Evolutionary conservation across 2,113 vertebrate species (phyloP).

Genomic region (Emydura subglobosa): DNA sequence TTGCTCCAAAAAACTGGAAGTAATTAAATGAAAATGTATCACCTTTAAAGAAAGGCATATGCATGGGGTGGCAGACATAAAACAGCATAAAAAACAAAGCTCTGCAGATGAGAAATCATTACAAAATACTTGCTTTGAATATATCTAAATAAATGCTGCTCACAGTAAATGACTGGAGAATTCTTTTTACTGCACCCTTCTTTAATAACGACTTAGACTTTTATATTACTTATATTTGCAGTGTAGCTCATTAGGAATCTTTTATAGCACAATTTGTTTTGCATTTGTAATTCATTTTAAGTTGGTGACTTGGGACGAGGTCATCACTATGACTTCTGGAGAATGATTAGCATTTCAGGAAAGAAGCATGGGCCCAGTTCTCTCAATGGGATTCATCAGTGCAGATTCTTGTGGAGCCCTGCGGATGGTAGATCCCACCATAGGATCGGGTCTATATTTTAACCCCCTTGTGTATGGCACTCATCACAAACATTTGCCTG

Average conservation of each 20-base stretch:
- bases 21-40: background rate
- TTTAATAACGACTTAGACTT: background rate
- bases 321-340: background rate
- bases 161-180: background rate
- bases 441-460: background rate
- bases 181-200: background rate
- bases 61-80: background rate
- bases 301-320: background rate
- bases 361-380: background rate
- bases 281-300: background rate
- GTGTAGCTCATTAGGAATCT: background rate
- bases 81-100: background rate
- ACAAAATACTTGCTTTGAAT: slow-evolving; percentile 34
- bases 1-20: background rate
- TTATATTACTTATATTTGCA: background rate
- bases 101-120: background rate
- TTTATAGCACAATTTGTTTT: slow-evolving; percentile 26
- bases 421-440: background rate
- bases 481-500: background rate
- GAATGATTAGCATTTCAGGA: background rate
- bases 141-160: background rate
- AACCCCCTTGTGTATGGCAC: accelerated
- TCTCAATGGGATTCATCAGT: background rate
- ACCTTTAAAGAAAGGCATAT: background rate
- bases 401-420: accelerated